These are phyloP conservation scores for Creontiades dilutus DNA, from an alignment of 2,888 invertebrate genomes.

Conservation along the genomic window DNA sequence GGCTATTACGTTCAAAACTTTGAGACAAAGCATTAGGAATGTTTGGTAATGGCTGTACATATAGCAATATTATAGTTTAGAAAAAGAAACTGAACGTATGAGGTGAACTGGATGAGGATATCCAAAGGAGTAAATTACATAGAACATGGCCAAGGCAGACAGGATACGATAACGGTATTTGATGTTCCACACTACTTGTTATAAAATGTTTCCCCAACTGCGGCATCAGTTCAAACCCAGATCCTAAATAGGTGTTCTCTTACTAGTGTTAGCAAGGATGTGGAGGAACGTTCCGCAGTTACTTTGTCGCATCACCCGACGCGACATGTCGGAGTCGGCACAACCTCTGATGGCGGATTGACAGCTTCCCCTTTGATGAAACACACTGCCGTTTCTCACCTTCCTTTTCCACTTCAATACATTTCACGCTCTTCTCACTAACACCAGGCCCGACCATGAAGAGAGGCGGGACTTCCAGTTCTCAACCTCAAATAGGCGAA, in stretches of 20 bases:
- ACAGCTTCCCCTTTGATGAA: constrained; percentile 55
- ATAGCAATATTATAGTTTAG: too few species aligned
- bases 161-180: too few species aligned
- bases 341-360: constrained; percentile 37
- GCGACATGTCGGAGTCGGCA: constrained; percentile 44
- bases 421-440: constrained; percentile 51
- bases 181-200: background rate
- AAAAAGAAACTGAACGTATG: too few species aligned
- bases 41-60: too few species aligned
- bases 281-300: background rate
- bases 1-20: too few species aligned
- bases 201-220: background rate
- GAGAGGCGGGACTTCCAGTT: constrained; percentile 21
- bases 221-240: background rate
- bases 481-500: constrained; percentile 65
- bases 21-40: too few species aligned
- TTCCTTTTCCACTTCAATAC: constrained; percentile 22
- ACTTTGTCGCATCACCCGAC: constrained; percentile 13
- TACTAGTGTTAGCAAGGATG: background rate
- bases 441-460: background rate
- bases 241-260: background rate
- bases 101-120: too few species aligned
- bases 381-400: constrained; percentile 38
- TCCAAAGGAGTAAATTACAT: too few species aligned
- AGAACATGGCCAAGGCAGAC: too few species aligned